Base-by-base conservation (phyloP, 2,113 vertebrate species). In the Periophthalmodon schlosseri region DNA sequence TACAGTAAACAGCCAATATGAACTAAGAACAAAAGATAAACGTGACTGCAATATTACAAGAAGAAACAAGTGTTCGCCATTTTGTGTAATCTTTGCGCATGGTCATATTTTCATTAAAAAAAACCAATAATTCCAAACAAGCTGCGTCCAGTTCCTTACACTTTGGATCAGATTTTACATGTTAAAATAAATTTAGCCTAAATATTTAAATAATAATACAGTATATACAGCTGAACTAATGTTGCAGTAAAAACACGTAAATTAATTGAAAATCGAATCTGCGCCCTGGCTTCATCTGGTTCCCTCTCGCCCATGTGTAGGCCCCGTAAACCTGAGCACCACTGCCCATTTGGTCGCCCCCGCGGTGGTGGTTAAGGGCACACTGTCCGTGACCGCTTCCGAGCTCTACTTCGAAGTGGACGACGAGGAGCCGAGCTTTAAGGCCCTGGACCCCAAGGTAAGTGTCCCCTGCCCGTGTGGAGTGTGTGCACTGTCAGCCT, bases 371-470 rank as follows among this genome's bases (percentile, higher is more conserved):
- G 92, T 96, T 86, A 97, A 92, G 90, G 98, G 98, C 70, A 98
- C 95, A 52, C 94, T 99, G 88, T 99, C 97, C 84, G 92, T 99
- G 93, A 99, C 96, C 74, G 90, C 95, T 83, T 96, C 95, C 44
- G 98, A 99, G 91, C 94, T 99, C 82, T 99, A 95, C 94, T 99
- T 99, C 82, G 97, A 99, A 91, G 97, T 99, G 89, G 97, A 99
- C 83, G 98, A 99, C 91, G 98, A 99, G 74, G 97, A 99, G 72
- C 90, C 95, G 56, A 89, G 91, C 94, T 99, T 97, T 94, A 99
- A 95, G 94, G 94, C 95, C 93, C 95, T 97, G 76, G 97, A 99
- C 90, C 94, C 97, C 1, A 98, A 98, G 98, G 98, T 99, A 96
- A 95, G 96, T 90, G 78, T 61, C 24, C 12, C 72, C 73, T 68